Base-by-base conservation (phyloP, 2,113 vertebrate species). In the Sterrhoptilus dennistouni region DNA sequence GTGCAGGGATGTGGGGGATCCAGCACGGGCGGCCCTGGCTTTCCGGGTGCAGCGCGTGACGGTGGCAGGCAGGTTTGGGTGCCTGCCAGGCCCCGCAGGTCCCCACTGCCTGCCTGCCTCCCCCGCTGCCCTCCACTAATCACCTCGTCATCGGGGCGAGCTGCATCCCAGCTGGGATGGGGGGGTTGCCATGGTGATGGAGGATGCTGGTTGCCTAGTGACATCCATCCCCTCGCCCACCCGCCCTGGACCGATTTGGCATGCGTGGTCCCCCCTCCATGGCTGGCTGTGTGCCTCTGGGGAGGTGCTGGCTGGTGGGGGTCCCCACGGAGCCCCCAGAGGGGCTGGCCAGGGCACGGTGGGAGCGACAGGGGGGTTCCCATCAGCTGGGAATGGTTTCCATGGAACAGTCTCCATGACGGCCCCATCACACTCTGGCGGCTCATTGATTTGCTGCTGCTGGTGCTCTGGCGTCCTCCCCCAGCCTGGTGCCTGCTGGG, bases 321-420 rank as follows among this genome's bases (percentile, higher is more conserved):
- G 87, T 61, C 53, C 72, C 74, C 29, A 0, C 0, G 82, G 87
- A 57, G 87, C 47, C 80, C 79, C 12, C 16, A 78, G 54, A 82
- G 93, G 95, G 94, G 83, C 94, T 54, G 57, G 56, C 21, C 74
- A 69, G 96, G 96, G 96, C 76, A n/a, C 11, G 5, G 75, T 38
- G 28, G 95, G 79, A 89, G 90, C 70, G 15, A 64, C 95, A 96
- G 91, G 95, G 64, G 71, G 93, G 95, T 97, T 96, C 89, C 97
- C 96, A 87, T 97, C 88, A 7, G 4, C 72, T 16, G 78, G 90
- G 96, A 98, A 96, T 21, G 24, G 98, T 98, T 98, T 98, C 97
- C 89, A 98, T 96, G 97, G 86, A 98, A 97, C 98, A 57, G 96
- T 97, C 95, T 97, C 97, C 97, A 98, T 98, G 98, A 97, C 96